Evolutionary conservation across 2,888 invertebrate genomes (phyloP).

Genomic region (Fragum sueziense): DNA sequence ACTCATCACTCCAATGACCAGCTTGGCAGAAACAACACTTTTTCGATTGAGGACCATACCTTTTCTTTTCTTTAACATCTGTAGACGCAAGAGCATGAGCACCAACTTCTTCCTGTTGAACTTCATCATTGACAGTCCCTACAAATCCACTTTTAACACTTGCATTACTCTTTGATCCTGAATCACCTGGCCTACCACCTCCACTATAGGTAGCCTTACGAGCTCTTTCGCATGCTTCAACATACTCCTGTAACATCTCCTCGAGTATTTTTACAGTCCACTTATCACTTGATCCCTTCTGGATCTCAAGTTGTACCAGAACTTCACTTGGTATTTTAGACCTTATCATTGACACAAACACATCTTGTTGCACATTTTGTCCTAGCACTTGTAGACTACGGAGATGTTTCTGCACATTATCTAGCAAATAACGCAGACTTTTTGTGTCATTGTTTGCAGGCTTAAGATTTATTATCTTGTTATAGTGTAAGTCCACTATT

Average conservation of each 20-base stretch:
- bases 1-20: constrained; percentile 39
- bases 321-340: constrained; percentile 24
- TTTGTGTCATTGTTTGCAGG: not conserved
- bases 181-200: not conserved
- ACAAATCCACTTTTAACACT: not conserved
- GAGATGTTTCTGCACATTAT: constrained; percentile 32
- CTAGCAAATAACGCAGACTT: constrained; percentile 17
- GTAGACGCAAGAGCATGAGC: constrained; percentile 18
- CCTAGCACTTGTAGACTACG: constrained; percentile 28
- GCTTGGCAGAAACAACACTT: constrained; percentile 17
- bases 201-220: not conserved
- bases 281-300: constrained; percentile 1
- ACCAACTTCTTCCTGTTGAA: not conserved
- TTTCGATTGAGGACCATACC: not conserved
- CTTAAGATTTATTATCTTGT: constrained; percentile 32
- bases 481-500: constrained; percentile 43
- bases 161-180: not conserved
- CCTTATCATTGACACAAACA: constrained; percentile 34
- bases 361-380: constrained; percentile 31
- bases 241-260: constrained; percentile 24
- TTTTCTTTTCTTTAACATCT: not conserved
- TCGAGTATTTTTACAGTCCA: constrained; percentile 21
- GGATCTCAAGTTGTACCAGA: constrained; percentile 30
- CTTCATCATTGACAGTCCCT: not conserved
- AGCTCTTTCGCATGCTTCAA: not conserved